A percentile compares a stretch with the other conserved stretches of the same genome.
Evolutionary conservation across 2,888 invertebrate species (phyloP).

Genomic region (Eucera pruinosa): DNA sequence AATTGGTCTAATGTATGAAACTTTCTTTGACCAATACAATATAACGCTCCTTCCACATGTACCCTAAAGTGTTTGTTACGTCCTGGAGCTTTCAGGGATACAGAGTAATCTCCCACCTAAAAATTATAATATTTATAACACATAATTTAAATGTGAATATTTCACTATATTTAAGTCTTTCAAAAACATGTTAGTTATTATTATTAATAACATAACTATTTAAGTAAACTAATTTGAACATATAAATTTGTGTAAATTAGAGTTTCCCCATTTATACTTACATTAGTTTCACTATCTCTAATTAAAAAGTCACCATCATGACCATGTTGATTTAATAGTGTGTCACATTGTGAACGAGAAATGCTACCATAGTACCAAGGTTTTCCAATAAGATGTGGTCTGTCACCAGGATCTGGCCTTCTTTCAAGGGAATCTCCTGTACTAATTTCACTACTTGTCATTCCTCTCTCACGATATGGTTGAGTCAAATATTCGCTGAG

Average conservation of each 20-base stretch:
- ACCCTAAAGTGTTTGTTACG: constrained; percentile 99
- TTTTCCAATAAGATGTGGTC: constrained; percentile 91
- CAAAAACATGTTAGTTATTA: no score
- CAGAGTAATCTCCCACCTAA: constrained; percentile 99
- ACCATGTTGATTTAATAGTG: constrained; percentile 96
- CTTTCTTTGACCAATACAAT: constrained; percentile 99
- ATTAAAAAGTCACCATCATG: constrained; percentile 99
- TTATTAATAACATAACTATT: no score
- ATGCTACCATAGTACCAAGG: constrained; percentile 99
- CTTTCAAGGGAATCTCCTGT: constrained; percentile 85
- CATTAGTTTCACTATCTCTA: constrained; percentile 99
- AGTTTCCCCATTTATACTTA: constrained; percentile 86
- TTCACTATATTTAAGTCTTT: constrained; percentile 2
- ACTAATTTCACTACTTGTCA: constrained; percentile 78
- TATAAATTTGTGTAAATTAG: not conserved
- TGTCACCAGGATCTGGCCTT: constrained; percentile 86
- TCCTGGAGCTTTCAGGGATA: constrained; percentile 98
- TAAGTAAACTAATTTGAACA: not conserved
- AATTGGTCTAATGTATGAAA: constrained; percentile 98
- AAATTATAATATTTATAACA: constrained; percentile 45
- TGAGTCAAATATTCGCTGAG: constrained; percentile 95
- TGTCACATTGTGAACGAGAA: constrained; percentile 98
- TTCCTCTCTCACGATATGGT: constrained; percentile 88
- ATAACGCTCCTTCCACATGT: constrained; percentile 95
- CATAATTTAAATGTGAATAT: not conserved